Evolutionary conservation across 2,888 invertebrate species (phyloP).

Genomic region (Cetonia aurata): DNA sequence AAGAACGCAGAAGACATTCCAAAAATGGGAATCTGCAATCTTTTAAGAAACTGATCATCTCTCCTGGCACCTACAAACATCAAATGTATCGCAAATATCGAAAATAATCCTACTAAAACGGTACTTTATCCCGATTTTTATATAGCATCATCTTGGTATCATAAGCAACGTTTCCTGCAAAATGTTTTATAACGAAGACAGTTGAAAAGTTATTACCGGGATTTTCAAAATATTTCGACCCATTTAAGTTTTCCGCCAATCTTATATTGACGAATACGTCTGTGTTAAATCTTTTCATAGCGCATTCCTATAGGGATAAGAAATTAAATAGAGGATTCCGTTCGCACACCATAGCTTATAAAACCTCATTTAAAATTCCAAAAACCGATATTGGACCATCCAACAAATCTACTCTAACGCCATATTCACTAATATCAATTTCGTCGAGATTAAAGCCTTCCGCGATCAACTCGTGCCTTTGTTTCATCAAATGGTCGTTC

Average conservation of each 20-base stretch:
- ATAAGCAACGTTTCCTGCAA: conserved; percentile 63
- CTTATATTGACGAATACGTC: conserved; percentile 52
- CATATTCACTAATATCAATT: conserved; percentile 53
- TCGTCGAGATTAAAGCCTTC: conserved; percentile 56
- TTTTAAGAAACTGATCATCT: conserved; percentile 55
- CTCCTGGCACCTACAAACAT: conserved; percentile 54
- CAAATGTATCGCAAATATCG: not conserved
- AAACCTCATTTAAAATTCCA: conserved; percentile 61
- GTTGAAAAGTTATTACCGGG: conserved; percentile 51
- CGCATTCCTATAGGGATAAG: conserved; percentile 51
- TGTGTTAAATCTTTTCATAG: conserved; percentile 55
- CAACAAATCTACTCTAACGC: conserved; percentile 56
- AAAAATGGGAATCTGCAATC: conserved; percentile 50
- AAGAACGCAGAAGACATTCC: conserved; percentile 46
- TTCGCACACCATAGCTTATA: too few relatives aligned
- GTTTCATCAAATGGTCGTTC: conserved; percentile 58
- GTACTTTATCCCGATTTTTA: conserved; percentile 65
- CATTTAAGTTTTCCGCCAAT: conserved; percentile 49
- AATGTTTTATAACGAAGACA: conserved; percentile 63
- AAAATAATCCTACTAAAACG: not conserved
- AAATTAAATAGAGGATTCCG: too few relatives aligned
- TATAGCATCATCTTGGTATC: conserved; percentile 59
- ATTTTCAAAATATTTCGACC: conserved; percentile 50
- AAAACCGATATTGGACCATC: conserved; percentile 61
- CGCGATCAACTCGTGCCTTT: conserved; percentile 55